Evolutionary conservation across 1,140 invertebrate species (phyloP).

Genomic region (Drosophila watanabei): DNA sequence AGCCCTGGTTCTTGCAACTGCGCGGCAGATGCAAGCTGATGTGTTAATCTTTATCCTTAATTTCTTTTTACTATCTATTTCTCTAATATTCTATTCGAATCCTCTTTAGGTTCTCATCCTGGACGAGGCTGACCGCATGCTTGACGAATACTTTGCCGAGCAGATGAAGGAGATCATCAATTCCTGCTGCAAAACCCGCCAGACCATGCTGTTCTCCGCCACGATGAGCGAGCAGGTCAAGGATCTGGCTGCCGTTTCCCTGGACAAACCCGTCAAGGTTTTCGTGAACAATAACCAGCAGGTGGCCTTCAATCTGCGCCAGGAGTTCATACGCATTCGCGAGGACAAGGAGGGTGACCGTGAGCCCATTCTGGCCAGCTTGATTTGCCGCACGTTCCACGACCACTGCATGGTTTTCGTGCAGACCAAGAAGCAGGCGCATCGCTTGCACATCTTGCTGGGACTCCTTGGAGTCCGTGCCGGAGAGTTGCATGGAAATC

Average conservation of each 20-base stretch:
- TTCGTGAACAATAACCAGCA: conserved; percentile 98
- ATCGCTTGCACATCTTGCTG: conserved; percentile 95
- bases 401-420: conserved; percentile 98
- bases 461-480: conserved; percentile 94
- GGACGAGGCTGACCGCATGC: conserved; percentile 90
- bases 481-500: conserved; percentile 97
- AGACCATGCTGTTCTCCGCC: conserved; percentile 99
- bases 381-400: conserved; percentile 97
- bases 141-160: conserved; percentile 99
- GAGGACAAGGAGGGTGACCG: conserved; percentile 93
- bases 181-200: conserved; percentile 96
- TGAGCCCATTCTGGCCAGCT: conserved; percentile 95
- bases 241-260: conserved; percentile 95
- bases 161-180: conserved; percentile 99
- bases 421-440: conserved; percentile 97
- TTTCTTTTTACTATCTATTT: background rate
- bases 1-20: conserved; percentile 58
- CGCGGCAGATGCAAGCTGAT: conserved; percentile 67
- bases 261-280: conserved; percentile 96
- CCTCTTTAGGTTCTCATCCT: conserved; percentile 73
- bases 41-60: background rate
- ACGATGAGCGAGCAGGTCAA: conserved; percentile 99
- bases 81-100: background rate
- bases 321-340: conserved; percentile 98
- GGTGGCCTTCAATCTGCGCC: conserved; percentile 97